A percentile compares a stretch with the other conserved stretches of the same genome.
Conservation (phyloP, 2,113 vertebrate genomes). For the Thunnus maccoyii region DNA sequence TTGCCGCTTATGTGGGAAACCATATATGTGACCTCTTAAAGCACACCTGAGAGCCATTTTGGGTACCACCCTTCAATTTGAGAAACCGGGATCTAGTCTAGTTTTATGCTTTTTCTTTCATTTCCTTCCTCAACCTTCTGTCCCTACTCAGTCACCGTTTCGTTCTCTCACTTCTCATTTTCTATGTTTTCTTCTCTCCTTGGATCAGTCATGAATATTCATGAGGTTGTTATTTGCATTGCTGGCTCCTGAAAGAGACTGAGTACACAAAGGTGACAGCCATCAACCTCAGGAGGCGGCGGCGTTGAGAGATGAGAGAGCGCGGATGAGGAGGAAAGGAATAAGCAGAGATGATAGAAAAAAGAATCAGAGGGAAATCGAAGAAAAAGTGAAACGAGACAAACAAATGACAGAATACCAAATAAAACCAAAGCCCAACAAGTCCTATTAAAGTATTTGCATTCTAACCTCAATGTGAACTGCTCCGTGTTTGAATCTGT, state of each 20-base stretch:
- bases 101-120: constrained; percentile 12
- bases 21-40: constrained; percentile 44
- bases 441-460: neutral
- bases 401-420: constrained; percentile 11
- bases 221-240: constrained; percentile 81
- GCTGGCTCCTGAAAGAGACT: constrained; percentile 75
- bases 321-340: constrained; percentile 23
- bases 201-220: constrained; percentile 69
- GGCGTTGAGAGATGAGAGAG: constrained; percentile 52
- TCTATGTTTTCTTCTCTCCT: constrained; percentile 58
- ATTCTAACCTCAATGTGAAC: constrained; percentile 89
- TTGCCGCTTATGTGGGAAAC: constrained; percentile 18
- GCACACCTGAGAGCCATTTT: constrained; percentile 32
- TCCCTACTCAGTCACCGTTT: constrained; percentile 29
- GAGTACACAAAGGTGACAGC: constrained; percentile 80
- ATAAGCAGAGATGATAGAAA: constrained; percentile 29
- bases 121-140: constrained; percentile 29
- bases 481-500: constrained; percentile 86
- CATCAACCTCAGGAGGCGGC: constrained; percentile 65
- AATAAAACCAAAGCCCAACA: neutral
- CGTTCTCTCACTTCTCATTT: constrained; percentile 49
- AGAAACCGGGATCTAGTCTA: constrained; percentile 2
- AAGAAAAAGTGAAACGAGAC: constrained; percentile 22
- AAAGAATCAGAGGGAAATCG: constrained; percentile 17
- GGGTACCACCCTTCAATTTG: neutral